Conservation (phyloP, 2,888 invertebrate species). For the Xylota segnis region DNA sequence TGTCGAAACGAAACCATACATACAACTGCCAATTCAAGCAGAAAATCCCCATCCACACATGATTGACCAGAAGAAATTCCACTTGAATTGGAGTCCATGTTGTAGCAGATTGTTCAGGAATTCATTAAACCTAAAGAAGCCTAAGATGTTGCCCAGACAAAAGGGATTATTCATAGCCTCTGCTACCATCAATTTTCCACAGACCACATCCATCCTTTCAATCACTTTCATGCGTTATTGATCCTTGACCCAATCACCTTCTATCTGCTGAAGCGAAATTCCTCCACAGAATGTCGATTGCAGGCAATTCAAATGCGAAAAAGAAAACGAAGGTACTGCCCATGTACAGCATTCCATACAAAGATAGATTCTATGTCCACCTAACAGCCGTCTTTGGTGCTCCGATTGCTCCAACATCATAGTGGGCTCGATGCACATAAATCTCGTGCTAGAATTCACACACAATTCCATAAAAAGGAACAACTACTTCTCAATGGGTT, state of each 20-base stretch:
- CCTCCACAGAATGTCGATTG: neutral
- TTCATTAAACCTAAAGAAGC: neutral
- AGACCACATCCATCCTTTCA: neutral
- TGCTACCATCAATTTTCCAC: neutral
- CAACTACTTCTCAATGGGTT: constrained; percentile 51
- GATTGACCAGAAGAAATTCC: too few species aligned
- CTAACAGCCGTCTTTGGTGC: constrained; percentile 8
- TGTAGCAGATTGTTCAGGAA: too few species aligned
- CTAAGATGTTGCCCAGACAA: neutral
- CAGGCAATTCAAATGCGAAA: neutral
- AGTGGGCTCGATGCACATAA: constrained; percentile 45
- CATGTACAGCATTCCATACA: constrained; percentile 33
- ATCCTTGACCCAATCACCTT: constrained; percentile 10
- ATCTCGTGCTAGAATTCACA: constrained; percentile 44
- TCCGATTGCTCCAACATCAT: neutral
- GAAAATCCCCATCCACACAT: too few species aligned
- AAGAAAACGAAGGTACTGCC: neutral
- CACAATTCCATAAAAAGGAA: constrained; percentile 53
- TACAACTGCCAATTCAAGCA: too few species aligned
- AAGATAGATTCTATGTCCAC: constrained; percentile 34
- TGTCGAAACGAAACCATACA: too few species aligned
- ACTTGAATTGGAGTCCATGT: too few species aligned
- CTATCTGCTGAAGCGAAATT: neutral
- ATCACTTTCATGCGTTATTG: neutral
- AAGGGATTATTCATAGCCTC: neutral